These are phyloP conservation scores for Carlito syrichta DNA, from an alignment of 2,113 vertebrate genomes.

Conservation along the genomic window DNA sequence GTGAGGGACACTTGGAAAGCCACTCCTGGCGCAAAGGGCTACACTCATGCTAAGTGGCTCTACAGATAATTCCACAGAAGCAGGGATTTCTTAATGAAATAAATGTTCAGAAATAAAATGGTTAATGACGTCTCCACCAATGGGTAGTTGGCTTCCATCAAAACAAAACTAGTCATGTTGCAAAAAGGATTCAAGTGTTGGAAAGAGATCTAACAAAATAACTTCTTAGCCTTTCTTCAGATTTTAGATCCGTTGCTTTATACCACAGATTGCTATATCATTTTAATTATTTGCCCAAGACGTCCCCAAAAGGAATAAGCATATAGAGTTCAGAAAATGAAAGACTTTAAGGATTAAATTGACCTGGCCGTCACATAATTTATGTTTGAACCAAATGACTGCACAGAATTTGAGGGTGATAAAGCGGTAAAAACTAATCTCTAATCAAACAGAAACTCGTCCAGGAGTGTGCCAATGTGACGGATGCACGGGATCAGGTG, in stretches of 20 bases:
- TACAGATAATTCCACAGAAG: neutral
- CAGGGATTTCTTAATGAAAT: neutral
- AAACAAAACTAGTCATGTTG: neutral
- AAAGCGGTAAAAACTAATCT: neutral
- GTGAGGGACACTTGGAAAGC: fast-evolving
- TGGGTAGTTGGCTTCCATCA: neutral
- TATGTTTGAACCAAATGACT: neutral
- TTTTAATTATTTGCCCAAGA: neutral
- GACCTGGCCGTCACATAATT: neutral
- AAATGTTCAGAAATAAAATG: neutral
- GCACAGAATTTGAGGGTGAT: neutral
- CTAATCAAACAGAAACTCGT: neutral
- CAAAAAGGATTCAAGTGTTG: neutral
- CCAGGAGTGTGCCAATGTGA: neutral
- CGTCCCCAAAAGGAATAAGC: neutral
- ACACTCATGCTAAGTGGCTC: neutral
- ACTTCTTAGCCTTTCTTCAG: neutral
- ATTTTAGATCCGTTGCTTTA: neutral
- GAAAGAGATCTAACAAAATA: neutral
- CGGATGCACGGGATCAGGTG: neutral
- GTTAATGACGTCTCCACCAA: neutral
- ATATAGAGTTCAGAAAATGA: neutral
- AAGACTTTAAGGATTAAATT: neutral
- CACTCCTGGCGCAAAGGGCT: neutral
- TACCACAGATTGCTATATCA: neutral